Evolutionary conservation across 2,888 invertebrate species (phyloP), one percentile per base, ranked within the genome.

Genomic region (Xestia sexstrigata): DNA sequence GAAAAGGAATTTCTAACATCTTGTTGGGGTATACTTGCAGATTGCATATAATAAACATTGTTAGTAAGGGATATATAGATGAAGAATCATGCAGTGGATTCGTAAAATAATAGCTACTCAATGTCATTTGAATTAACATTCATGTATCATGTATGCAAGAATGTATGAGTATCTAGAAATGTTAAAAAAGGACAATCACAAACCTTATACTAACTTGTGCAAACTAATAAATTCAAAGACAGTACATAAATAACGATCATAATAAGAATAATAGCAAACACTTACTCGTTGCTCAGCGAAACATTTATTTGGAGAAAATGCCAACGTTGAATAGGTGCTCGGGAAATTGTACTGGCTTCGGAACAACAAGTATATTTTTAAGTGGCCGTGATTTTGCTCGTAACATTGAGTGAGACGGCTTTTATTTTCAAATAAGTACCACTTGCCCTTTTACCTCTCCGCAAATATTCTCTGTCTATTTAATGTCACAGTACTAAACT

Each of bases 281-380:
- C 79, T 86, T 74, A 79, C 52, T 78, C 73, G 78, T 79, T 79
- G 73, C 77, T 86, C 83, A 85, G 84, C 81, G 88, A 88, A 90
- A 89, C 90, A 91, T 90, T 92, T 91, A 91, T 91, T 89, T 88
- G 87, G 80, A 86, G 89, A 88, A 89, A 92, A 92, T 88, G 87
- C 87, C 88, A 87, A 88, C 90, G 87, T 80, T 90, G 90, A 91
- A 90, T 89, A 89, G 84, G 79, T 84, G 82, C 90, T 88, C 87
- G 87, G 87, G 74, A 92, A 92, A 91, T 91, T 89, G 89, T 89
- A 85, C 87, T 86, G 88, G 88, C 88, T 89, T 90, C 81, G 82
- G 66, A 79, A 87, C 82, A 89, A 80, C 82, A 87, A 87, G 86
- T 89, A 84, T 82, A 87, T 83, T 87, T 93, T 90, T 89, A 89